phyloP scores from a whole-genome alignment of 2,888 invertebrate species.

The Ellobium chinense region DNA sequence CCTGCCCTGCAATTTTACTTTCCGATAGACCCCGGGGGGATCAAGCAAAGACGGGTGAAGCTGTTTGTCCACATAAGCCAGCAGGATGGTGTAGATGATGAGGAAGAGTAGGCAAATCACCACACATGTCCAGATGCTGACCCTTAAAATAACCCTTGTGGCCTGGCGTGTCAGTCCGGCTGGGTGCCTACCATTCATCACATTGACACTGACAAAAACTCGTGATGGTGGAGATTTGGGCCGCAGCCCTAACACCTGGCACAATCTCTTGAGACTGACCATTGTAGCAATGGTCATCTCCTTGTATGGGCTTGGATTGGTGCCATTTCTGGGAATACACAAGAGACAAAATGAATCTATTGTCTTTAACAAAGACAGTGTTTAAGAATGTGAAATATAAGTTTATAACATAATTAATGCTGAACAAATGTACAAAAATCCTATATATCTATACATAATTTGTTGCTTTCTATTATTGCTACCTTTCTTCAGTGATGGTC shows the following conservation, averaged over 20 bases:
- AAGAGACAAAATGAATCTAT: no score
- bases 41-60: slow-evolving; percentile 7
- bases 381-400: no score
- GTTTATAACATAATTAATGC: no score
- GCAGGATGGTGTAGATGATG: slow-evolving; percentile 62
- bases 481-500: no score
- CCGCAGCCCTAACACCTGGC: background rate
- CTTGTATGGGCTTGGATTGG: no score
- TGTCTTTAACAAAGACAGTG: no score
- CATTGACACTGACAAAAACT: slow-evolving; percentile 37
- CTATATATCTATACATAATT: no score
- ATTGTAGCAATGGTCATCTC: slow-evolving; percentile 1
- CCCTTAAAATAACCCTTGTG: slow-evolving; percentile 61
- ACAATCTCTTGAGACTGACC: background rate
- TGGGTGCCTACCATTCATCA: slow-evolving; percentile 58
- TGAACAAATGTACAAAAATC: no score
- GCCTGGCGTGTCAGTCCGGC: slow-evolving; percentile 52
- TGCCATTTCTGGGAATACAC: no score
- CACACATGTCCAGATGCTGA: slow-evolving; percentile 66
- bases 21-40: background rate
- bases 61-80: slow-evolving; percentile 58
- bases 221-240: slow-evolving; percentile 2
- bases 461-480: no score
- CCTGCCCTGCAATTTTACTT: slow-evolving; percentile 6
- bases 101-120: slow-evolving; percentile 62